Conservation (phyloP, 2,888 invertebrate species). For the Tanytarsus gracilentus region DNA sequence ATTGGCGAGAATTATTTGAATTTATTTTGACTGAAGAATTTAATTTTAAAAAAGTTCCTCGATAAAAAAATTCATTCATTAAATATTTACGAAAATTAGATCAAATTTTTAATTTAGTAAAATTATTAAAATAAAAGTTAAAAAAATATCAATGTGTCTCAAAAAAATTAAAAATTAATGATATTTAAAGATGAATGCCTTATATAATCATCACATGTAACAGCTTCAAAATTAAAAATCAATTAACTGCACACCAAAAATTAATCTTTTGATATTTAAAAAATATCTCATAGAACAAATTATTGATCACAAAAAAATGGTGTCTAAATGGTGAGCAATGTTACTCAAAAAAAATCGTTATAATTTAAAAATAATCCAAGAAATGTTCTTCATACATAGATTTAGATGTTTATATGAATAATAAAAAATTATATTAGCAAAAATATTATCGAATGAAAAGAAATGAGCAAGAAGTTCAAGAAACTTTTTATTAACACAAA, state of each 20-base stretch:
- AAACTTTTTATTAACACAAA: neutral
- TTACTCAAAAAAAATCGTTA: no score
- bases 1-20: no score
- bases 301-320: neutral
- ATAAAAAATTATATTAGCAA: neutral
- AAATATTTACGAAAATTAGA: no score
- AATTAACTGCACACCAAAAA: neutral
- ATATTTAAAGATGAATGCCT: slow-evolving; percentile 7
- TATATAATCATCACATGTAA: slow-evolving; percentile 13
- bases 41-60: no score
- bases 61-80: no score
- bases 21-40: no score
- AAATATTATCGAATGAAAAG: neutral
- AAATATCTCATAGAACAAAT: neutral
- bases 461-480: neutral
- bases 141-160: no score
- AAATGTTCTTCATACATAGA: no score
- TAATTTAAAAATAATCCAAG: no score
- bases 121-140: no score
- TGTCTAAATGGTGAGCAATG: neutral
- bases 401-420: slow-evolving; percentile 23
- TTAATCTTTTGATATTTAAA: neutral
- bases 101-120: no score
- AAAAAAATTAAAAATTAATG: neutral
- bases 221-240: slow-evolving; percentile 1